phyloP scores from a whole-genome alignment of 2,113 vertebrate species.

The Entosphenus tridentatus region DNA sequence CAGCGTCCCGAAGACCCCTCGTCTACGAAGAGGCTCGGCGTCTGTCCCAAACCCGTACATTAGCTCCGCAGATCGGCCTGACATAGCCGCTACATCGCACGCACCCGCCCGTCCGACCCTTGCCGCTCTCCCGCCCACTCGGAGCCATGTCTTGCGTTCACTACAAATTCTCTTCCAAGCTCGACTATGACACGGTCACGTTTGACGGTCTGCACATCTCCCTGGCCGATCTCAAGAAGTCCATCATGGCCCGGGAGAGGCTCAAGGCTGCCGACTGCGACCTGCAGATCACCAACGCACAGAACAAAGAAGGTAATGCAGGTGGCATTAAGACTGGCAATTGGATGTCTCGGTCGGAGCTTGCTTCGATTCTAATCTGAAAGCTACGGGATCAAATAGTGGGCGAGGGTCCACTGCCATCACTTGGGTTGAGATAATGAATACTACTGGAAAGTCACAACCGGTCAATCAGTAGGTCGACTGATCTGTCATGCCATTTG shows the following conservation, averaged over 20 bases:
- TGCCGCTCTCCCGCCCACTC: neutral
- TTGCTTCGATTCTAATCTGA: slow-evolving; percentile 3
- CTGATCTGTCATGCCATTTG: too few relatives aligned
- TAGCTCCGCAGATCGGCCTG: too few relatives aligned
- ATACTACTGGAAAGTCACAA: neutral
- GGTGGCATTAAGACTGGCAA: neutral
- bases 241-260: slow-evolving; percentile 81
- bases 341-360: neutral
- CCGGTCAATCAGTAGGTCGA: neutral
- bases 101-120: neutral
- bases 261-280: slow-evolving; percentile 74
- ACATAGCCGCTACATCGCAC: neutral
- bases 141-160: slow-evolving; percentile 62
- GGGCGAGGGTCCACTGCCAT: neutral
- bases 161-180: slow-evolving; percentile 93
- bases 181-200: slow-evolving; percentile 78
- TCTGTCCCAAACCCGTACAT: too few relatives aligned
- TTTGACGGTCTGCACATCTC: slow-evolving; percentile 77
- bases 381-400: slow-evolving; percentile 7
- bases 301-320: slow-evolving; percentile 66
- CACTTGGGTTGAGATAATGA: fast-evolving
- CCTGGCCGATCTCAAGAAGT: slow-evolving; percentile 63
- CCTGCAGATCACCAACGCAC: slow-evolving; percentile 79
- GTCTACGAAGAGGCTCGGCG: too few relatives aligned
- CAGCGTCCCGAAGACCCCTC: too few relatives aligned